Percentiles rank a stretch among this genome's conserved stretches.
These are phyloP conservation scores for Planiliza haematocheilus DNA, from an alignment of 2,113 vertebrate species.

Conservation along the genomic window DNA sequence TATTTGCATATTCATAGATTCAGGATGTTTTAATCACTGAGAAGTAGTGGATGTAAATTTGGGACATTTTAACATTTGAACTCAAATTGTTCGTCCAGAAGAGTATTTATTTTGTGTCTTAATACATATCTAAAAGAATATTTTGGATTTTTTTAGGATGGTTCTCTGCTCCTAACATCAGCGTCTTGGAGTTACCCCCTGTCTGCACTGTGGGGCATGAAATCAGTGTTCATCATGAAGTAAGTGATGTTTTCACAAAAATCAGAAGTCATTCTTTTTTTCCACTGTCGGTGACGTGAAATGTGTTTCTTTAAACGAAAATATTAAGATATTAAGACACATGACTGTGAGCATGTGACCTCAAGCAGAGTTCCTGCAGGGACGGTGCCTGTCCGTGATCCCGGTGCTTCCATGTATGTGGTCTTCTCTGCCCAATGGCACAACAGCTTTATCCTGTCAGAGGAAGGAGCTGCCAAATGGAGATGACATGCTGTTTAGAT, in stretches of 20 bases:
- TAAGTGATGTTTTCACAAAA: slow-evolving; percentile 80
- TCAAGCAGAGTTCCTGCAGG: neutral
- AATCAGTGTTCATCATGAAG: slow-evolving; percentile 99
- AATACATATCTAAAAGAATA: neutral
- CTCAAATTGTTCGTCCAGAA: neutral
- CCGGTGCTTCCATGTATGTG: slow-evolving; percentile 22
- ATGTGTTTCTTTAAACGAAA: too few relatives aligned
- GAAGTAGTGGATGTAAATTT: neutral
- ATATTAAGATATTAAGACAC: neutral
- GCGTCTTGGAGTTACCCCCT: slow-evolving; percentile 97
- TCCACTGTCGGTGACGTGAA: too few relatives aligned
- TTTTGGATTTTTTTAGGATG: slow-evolving; percentile 85
- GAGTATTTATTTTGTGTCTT: neutral
- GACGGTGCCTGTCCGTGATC: slow-evolving; percentile 2
- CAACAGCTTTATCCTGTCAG: slow-evolving; percentile 46
- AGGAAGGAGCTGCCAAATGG: slow-evolving; percentile 27
- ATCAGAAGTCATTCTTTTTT: slow-evolving; percentile 12
- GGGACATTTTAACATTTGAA: too few relatives aligned
- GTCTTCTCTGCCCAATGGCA: slow-evolving; percentile 5
- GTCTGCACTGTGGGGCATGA: slow-evolving; percentile 98
- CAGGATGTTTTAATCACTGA: neutral
- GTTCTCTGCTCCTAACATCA: slow-evolving; percentile 95
- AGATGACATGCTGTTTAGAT: slow-evolving; percentile 59
- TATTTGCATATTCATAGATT: neutral
- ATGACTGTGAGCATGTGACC: neutral